These are phyloP conservation scores for Spodoptera littoralis DNA, from an alignment of 2,888 invertebrate genomes.

Conservation along the genomic window DNA sequence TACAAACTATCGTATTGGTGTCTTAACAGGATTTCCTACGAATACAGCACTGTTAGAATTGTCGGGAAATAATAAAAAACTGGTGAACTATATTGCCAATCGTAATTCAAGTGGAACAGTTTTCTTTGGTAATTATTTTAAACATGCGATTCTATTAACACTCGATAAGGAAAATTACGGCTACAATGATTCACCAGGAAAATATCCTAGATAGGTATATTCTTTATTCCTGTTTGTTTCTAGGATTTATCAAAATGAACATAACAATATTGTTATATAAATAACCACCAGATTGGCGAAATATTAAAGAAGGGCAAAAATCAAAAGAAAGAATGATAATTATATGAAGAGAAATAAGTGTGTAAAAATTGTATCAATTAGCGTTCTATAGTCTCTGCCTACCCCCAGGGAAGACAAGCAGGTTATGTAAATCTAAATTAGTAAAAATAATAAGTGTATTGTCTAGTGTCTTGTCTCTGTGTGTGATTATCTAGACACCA, in stretches of 20 bases:
- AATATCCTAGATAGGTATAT: neutral
- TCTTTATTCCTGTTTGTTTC: neutral
- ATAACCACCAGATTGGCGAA: no score
- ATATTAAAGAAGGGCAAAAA: no score
- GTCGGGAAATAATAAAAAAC: slow-evolving; percentile 12
- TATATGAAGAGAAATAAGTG: no score
- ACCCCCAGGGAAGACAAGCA: no score
- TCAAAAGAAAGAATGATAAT: no score
- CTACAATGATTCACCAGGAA: neutral
- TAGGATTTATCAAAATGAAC: neutral
- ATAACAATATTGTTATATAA: no score
- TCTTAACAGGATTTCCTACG: slow-evolving; percentile 22
- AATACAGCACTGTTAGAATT: neutral
- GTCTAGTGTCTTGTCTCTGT: no score
- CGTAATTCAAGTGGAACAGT: neutral
- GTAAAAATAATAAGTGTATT: no score
- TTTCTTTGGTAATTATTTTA: slow-evolving; percentile 11
- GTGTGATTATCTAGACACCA: no score
- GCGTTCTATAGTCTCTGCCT: no score
- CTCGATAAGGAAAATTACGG: slow-evolving; percentile 8
- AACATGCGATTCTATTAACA: slow-evolving; percentile 23
- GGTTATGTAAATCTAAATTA: no score
- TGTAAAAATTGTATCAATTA: no score
- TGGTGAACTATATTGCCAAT: neutral
- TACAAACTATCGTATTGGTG: neutral